Base-by-base conservation (phyloP, 2,888 invertebrate species). In the Nomada ruficornis region DNA sequence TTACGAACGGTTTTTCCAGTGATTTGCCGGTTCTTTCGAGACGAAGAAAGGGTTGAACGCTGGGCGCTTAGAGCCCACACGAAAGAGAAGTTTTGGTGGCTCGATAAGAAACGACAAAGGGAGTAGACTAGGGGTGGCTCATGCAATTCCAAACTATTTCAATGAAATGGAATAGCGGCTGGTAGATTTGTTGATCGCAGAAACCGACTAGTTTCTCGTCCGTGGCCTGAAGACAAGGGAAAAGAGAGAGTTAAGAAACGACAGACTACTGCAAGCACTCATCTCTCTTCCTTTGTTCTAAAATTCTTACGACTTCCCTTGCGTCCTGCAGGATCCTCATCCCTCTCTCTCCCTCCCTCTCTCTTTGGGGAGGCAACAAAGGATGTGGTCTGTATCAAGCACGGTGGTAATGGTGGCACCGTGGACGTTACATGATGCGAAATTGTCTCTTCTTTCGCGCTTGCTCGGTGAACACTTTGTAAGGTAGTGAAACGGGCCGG, bases 101-200 rank as follows among this genome's bases (percentile, higher is more conserved):
- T 20, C 55, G 52, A 77, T 67, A 79, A 85, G 82, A 82, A 80
- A 73, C 82, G 74, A 80, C 79, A 79, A 79, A 68, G 80, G 69
- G 55, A 77, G 71, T 64, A 70, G 85, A 47, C 20, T 42, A 36
- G 50, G 63, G 72, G 83, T 60, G 80, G 85, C 88, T 91, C 92
- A 92, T 92, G 92, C 91, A 92, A 92, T 92, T 91, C 92, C 90
- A 92, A 92, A 92, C 88, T 91, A 91, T 90, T 89, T 89, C 92
- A 91, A 92, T 92, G 91, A 92, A 92, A 92, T 90, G 90, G 89
- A 89, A 86, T 87, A 88, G 85, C 87, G 80, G 73, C 76, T 78
- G 80, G 89, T 82, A 80, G 87, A 90, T 91, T 91, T 90, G 86
- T 86, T 80, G 87, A 82, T 81, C 80, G 89, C 70, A 59, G 77